phyloP scores from a whole-genome alignment of 2,888 invertebrate genomes.

The Himalopsyche kuldschensis region DNA sequence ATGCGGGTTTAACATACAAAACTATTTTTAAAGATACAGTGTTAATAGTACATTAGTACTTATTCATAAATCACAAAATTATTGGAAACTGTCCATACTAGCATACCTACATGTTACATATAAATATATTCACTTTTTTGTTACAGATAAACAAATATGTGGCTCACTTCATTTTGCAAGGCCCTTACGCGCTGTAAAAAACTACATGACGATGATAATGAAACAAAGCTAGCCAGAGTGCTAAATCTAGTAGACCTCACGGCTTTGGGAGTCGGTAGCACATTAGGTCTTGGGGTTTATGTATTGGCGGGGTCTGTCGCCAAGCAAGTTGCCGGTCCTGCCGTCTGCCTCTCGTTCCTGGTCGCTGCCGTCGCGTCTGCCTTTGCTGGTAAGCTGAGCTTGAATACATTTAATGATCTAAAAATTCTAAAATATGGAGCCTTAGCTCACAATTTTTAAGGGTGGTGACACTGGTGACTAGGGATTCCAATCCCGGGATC shows the following conservation, averaged over 20 bases:
- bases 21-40: no score
- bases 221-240: constrained; percentile 67
- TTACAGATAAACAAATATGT: constrained; percentile 35
- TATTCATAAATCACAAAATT: no score
- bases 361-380: constrained; percentile 87
- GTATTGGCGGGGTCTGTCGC: constrained; percentile 86
- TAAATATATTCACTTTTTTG: no score
- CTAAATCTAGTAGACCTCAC: constrained; percentile 82
- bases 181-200: constrained; percentile 54
- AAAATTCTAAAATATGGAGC: no score
- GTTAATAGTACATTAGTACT: no score
- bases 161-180: constrained; percentile 41
- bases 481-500: no score
- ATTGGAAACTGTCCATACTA: no score
- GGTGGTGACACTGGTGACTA: no score
- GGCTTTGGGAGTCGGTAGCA: constrained; percentile 79
- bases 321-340: constrained; percentile 80
- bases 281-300: constrained; percentile 88
- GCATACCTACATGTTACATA: no score
- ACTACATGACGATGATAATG: constrained; percentile 46
- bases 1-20: no score
- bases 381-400: constrained; percentile 72
- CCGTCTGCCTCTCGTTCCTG: constrained; percentile 82
- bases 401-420: neutral
- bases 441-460: no score